Percentiles rank a stretch among this genome's conserved stretches.
Conservation (phyloP, 2,113 vertebrate species). For the Actenoides lindsayi region DNA sequence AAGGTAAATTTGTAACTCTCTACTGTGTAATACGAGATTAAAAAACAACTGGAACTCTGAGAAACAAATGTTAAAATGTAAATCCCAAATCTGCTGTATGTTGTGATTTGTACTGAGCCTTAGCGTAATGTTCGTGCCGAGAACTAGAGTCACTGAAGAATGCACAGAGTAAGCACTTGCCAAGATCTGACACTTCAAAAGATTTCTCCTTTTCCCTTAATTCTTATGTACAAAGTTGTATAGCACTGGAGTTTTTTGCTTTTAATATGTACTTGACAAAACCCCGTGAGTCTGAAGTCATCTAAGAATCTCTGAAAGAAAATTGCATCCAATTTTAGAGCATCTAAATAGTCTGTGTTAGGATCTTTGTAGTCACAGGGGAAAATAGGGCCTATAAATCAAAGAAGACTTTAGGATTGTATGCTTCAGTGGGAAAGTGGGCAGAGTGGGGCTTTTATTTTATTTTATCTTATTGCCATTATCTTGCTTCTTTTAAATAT, state of each 20-base stretch:
- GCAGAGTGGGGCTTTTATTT: not conserved
- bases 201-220: constrained; percentile 15
- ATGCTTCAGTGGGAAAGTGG: not conserved
- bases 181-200: not conserved
- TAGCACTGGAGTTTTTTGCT: not conserved
- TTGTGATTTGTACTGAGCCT: constrained; percentile 25
- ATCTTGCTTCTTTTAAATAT: constrained; percentile 1
- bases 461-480: not conserved
- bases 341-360: not conserved
- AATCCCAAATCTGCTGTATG: not conserved
- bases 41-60: not conserved
- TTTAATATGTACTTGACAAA: constrained; percentile 3
- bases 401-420: not conserved
- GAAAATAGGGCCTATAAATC: not conserved
- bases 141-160: not conserved
- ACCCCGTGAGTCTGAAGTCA: not conserved
- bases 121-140: not conserved
- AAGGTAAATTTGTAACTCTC: constrained; percentile 79
- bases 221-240: not conserved
- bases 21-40: constrained; percentile 25
- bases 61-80: constrained; percentile 34
- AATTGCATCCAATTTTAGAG: not conserved
- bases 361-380: not conserved
- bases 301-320: not conserved
- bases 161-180: constrained; percentile 3